Conservation (phyloP, 1,140 invertebrate species). For the Uloborus diversus region DNA sequence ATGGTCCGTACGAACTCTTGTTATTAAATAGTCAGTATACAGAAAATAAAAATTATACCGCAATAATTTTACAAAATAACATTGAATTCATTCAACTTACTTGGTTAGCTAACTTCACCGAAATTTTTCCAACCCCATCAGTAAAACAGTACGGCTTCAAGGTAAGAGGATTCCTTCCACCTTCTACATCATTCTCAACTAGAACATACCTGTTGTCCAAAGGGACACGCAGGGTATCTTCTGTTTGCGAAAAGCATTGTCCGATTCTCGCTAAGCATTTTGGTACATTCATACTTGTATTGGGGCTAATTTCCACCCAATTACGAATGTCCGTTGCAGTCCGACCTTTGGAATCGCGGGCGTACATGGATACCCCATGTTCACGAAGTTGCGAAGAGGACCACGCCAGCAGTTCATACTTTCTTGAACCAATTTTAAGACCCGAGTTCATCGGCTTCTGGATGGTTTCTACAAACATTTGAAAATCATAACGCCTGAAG, state of each 20-base stretch:
- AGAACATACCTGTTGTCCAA: background rate
- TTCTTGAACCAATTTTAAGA: constrained; percentile 23
- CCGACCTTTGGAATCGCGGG: constrained; percentile 12
- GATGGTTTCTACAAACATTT: background rate
- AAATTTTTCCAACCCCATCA: constrained; percentile 52
- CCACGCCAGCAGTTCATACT: constrained; percentile 52
- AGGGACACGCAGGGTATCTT: constrained; percentile 21
- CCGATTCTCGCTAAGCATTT: constrained; percentile 61
- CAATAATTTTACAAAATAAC: no score
- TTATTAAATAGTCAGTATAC: no score
- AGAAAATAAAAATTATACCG: no score
- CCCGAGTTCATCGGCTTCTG: background rate
- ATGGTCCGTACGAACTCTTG: no score
- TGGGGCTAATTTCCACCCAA: constrained; percentile 61
- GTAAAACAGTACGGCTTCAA: constrained; percentile 37
- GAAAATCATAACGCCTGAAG: background rate
- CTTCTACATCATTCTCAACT: constrained; percentile 17
- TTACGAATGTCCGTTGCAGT: constrained; percentile 57
- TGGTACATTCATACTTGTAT: constrained; percentile 58
- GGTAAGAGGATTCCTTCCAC: constrained; percentile 4
- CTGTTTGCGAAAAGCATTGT: constrained; percentile 45
- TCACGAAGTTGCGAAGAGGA: constrained; percentile 52
- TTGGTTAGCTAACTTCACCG: background rate
- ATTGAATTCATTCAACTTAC: no score
- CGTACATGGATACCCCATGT: constrained; percentile 53